Evolutionary conservation across 1,140 invertebrate genomes (phyloP), one percentile per base, ranked within the genome.

Genomic region (Heliconius hewitsoni): DNA sequence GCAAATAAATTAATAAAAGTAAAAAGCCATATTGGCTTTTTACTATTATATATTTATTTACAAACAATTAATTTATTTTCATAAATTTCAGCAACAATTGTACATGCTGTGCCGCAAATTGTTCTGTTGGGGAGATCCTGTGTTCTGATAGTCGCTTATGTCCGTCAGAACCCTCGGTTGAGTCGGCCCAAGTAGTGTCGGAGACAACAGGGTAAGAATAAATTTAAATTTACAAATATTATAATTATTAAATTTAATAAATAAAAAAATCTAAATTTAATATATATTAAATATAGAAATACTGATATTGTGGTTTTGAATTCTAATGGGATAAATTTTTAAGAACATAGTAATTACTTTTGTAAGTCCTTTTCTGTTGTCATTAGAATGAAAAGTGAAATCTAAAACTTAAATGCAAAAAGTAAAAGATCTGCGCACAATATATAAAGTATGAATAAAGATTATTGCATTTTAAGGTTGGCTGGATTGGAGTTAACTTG

Each of bases 401-500:
- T n/a, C 0, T 57, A 23, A 23, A 11, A 9, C 8, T 57, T 52
- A 19, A 52, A 18, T 6, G 0, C 0, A 52, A 19, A 5, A 52
- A 6, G 4, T 52, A 52, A 52, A 16, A 19, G 18, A 19, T 52
- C 19, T 18, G 18, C 5, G 18, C 50, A 18, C 19, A 18, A 52
- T 52, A 52, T n/a, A n/a, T 57, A 57, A n/a, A n/a, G 55, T 57
- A 46, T 57, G 8, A 57, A 23, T n/a, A 57, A 57, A 66, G 3
- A 27, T 66, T 66, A 27, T 66, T 27, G 3, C 11, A 27, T 66
- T 27, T 66, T 16, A 30, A 93, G 92, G 19, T 80, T 92, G 76
- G 92, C 92, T 34, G 84, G 90, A 73, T 55, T 93, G 52, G 78
- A 91, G 60, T 23, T 90, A 46, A 82, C 86, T 0, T 88, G 88